Base-by-base conservation (phyloP, 1,140 invertebrate species). In the Drosophila lini region DNA sequence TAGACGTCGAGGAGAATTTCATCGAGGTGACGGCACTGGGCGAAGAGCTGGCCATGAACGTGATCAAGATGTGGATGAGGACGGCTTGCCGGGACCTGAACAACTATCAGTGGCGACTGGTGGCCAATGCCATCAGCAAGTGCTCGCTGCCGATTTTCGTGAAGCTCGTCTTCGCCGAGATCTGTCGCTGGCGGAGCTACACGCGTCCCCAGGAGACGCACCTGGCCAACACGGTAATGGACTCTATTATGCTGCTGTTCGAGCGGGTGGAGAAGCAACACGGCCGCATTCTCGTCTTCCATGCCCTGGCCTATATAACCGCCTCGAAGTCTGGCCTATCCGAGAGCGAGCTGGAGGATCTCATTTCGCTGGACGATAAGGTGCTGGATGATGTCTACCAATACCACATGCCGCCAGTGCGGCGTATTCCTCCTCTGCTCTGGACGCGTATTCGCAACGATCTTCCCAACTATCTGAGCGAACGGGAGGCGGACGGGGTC, bases 341-440 rank as follows among this genome's bases (percentile, higher is more conserved):
- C 0, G 98, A 99, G 92, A 97, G 97, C 0, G 98, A 99, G 91
- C 93, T 99, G 1, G 98, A 99, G 93, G 98, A 99, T 93, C 93
- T 98, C 9, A 98, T 99, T 71, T 98, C 98, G 0, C 89, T 99
- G 50, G 98, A 99, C 82, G 98, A 99, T 92, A 97, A 96, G 91
- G 97, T 98, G 2, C 92, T 99, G 45, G 98, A 99, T 88, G 98
- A 99, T 86, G 98, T 99, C 1, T 99, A 99, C 89, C 98, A 99
- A 91, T 99, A 99, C 91, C 98, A 99, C 94, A 94, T 99, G 88
- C 98, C 98, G 2, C 98, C 98, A 0, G 98, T 98, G 0, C 93
- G 98, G 45, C 94, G 98, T 59, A 99, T 99, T 58, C 98, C 98
- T 3, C 98, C 98, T 0, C 92, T 99, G 7, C 93, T 99, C 0